Conservation (phyloP, 1,140 invertebrate species). For the Thrips palmi region DNA sequence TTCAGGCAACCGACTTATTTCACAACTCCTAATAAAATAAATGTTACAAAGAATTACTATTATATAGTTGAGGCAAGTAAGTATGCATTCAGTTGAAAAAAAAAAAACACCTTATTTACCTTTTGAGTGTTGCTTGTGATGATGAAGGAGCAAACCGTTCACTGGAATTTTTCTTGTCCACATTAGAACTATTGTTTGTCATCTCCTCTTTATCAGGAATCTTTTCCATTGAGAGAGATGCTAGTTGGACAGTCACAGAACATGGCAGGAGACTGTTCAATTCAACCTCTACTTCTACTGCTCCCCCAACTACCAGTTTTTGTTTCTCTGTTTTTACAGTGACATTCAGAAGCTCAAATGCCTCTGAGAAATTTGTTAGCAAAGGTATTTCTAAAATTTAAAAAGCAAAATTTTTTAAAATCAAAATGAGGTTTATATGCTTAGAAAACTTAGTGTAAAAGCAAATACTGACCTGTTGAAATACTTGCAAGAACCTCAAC, state of each 20-base stretch:
- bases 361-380: not conserved
- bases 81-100: no score
- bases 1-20: conserved; percentile 6
- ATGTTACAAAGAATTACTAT: no score
- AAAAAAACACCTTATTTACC: not conserved
- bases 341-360: not conserved
- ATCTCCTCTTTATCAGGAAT: not conserved
- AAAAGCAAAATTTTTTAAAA: not conserved
- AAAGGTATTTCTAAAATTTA: not conserved
- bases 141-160: no score
- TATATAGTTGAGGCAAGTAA: no score
- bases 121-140: not conserved
- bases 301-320: conserved; percentile 5
- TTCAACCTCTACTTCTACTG: conserved; percentile 9
- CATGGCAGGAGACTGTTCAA: conserved; percentile 4
- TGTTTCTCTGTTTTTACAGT: not conserved
- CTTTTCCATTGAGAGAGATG: conserved; percentile 6
- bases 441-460: not conserved
- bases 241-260: not conserved
- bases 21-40: conserved; percentile 7
- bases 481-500: conserved; percentile 7
- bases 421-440: not conserved
- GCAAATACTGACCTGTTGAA: not conserved
- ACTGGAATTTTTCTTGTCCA: conserved; percentile 7
- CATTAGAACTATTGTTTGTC: conserved; percentile 8